Evolutionary conservation across 2,888 invertebrate species (phyloP).

Genomic region (Eupithecia dodoneata): DNA sequence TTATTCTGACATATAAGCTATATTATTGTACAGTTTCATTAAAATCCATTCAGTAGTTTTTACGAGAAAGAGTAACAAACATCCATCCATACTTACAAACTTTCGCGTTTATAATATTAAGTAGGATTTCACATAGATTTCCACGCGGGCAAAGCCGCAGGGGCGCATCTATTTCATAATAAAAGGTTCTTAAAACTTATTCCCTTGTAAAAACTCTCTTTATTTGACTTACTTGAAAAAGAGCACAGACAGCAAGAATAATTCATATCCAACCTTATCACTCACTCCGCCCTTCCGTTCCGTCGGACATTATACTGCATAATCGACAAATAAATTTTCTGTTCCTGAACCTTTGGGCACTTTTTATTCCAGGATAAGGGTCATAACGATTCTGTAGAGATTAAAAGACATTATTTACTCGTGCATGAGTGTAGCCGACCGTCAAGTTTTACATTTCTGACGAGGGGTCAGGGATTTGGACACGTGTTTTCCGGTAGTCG

Average conservation of each 20-base stretch:
- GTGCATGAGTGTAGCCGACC: slow-evolving; percentile 66
- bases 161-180: neutral
- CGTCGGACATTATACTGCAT: slow-evolving; percentile 62
- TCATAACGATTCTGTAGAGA: slow-evolving; percentile 68
- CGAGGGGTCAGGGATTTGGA: slow-evolving; percentile 66
- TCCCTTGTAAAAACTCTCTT: slow-evolving; percentile 11
- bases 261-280: slow-evolving; percentile 54
- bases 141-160: too few relatives aligned
- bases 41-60: too few relatives aligned
- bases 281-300: slow-evolving; percentile 48
- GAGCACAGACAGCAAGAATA: slow-evolving; percentile 43
- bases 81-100: too few relatives aligned
- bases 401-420: slow-evolving; percentile 80
- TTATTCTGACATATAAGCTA: too few relatives aligned
- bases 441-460: slow-evolving; percentile 77
- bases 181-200: neutral
- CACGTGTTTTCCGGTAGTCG: slow-evolving; percentile 54
- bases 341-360: slow-evolving; percentile 67
- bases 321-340: slow-evolving; percentile 74
- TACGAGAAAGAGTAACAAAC: too few relatives aligned
- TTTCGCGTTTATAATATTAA: too few relatives aligned
- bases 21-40: too few relatives aligned
- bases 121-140: too few relatives aligned
- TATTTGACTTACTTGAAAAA: slow-evolving; percentile 33
- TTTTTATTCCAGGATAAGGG: slow-evolving; percentile 71